Base-by-base conservation (phyloP, 2,888 invertebrate species). In the Petrophora chlorosata region DNA sequence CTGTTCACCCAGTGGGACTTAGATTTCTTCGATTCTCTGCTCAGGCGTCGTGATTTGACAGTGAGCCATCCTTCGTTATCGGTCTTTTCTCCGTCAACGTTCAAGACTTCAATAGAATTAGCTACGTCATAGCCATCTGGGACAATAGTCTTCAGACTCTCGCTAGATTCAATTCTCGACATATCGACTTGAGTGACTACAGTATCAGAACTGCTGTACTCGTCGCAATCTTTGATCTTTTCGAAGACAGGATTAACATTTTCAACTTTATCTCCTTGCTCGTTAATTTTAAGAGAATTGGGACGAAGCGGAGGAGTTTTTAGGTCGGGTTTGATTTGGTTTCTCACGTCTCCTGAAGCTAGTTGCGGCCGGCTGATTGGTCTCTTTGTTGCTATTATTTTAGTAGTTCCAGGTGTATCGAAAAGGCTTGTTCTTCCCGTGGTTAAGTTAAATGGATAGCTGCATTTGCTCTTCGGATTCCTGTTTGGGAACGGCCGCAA, bases 61-160 rank as follows among this genome's bases (percentile, higher is more conserved):
- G 96, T 98, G 56, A 97, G 92, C 98, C 98, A 98, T 0, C 98
- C 98, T 61, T 96, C 96, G 26, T 92, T 82, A 52, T 90, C 84
- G 36, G 67, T 81, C 48, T 81, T 84, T 50, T 64, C 70, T 39
- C 70, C 72, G 53, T 87, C 83, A 17, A 90, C 68, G 51, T 90
- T 90, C 7, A 91, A 75, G 36, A 91, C 90, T 70, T 92, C 92
- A 26, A 90, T 73, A 1, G 90, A 87, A 61, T 83, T 85, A 0
- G 81, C 78, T 7, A 82, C 70, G 12, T 86, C 85, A 15, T 67
- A 63, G 10, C 88, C 88, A 35, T 90, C 90, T n/a, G 90, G 83
- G 0, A 90, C 88, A 35, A 91, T 69, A 32, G 91, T 91, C 63
- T 85, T 88, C 0, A 91, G 67, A 63, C 91, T 91, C 28, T 91